phyloP scores from a whole-genome alignment of 1,140 invertebrate genomes.

The Bombus superbus region DNA sequence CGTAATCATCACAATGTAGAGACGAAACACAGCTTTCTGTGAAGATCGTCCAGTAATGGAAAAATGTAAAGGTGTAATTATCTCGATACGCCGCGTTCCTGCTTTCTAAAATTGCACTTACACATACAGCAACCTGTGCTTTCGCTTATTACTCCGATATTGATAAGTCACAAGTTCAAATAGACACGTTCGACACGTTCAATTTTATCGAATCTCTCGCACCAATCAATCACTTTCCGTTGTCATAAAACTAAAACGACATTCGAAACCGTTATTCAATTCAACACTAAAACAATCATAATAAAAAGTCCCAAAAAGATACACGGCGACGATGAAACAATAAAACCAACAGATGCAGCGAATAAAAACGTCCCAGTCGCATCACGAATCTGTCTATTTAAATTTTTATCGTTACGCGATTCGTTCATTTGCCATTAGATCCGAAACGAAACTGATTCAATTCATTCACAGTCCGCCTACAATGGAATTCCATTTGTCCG shows the following conservation, averaged over 20 bases:
- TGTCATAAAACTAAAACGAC: neutral
- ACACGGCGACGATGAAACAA: neutral
- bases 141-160: neutral
- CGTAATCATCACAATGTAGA: neutral
- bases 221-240: neutral
- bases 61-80: neutral
- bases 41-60: neutral
- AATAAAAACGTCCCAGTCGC: neutral
- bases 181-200: neutral
- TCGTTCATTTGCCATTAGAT: neutral
- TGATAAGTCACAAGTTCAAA: neutral
- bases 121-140: neutral
- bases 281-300: neutral
- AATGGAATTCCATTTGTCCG: no score
- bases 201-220: neutral
- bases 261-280: neutral
- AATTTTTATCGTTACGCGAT: neutral
- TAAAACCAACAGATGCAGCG: neutral
- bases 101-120: neutral
- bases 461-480: no score
- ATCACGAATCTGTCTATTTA: neutral
- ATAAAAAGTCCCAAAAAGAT: neutral
- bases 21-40: neutral
- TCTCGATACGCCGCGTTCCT: neutral
- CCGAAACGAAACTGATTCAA: no score